Percentiles rank a stretch among this genome's conserved stretches.
Conservation (phyloP, 2,113 vertebrate species). For the Atlantisia rogersi region DNA sequence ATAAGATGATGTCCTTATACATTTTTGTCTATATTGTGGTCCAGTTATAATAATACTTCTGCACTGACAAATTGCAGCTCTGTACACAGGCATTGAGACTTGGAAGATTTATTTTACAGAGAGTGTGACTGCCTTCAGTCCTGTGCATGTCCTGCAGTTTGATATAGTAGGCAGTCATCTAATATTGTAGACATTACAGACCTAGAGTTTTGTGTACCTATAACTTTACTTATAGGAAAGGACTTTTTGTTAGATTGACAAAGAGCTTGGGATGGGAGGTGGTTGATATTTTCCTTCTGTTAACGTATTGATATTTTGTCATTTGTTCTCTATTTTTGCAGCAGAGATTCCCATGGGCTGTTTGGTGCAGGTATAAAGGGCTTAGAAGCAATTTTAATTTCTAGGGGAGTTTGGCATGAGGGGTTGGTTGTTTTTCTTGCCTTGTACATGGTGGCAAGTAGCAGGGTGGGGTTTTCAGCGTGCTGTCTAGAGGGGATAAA, state of each 20-base stretch:
- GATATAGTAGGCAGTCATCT: not conserved
- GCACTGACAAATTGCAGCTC: not conserved
- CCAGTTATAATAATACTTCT: not conserved
- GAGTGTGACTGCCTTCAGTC: not conserved
- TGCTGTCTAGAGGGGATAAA: not conserved
- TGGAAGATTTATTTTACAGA: not conserved
- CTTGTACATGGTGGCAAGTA: not conserved
- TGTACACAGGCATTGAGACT: not conserved
- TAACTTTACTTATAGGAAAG: not conserved
- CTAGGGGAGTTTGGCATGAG: not conserved
- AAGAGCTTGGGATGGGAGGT: not conserved
- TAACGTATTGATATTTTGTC: not conserved
- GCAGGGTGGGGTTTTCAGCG: not conserved
- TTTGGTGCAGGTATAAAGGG: not conserved
- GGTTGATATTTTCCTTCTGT: not conserved
- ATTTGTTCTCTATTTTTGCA: not conserved
- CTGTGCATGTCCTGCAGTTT: not conserved
- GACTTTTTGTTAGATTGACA: no score
- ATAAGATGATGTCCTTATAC: not conserved
- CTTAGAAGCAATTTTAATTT: not conserved
- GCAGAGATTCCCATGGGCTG: not conserved
- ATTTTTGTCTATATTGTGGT: not conserved
- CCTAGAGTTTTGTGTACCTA: not conserved
- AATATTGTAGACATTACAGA: not conserved
- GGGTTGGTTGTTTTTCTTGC: not conserved